These are phyloP conservation scores for Genyomyrus donnyi DNA, from an alignment of 2,113 vertebrate genomes.

Conservation along the genomic window DNA sequence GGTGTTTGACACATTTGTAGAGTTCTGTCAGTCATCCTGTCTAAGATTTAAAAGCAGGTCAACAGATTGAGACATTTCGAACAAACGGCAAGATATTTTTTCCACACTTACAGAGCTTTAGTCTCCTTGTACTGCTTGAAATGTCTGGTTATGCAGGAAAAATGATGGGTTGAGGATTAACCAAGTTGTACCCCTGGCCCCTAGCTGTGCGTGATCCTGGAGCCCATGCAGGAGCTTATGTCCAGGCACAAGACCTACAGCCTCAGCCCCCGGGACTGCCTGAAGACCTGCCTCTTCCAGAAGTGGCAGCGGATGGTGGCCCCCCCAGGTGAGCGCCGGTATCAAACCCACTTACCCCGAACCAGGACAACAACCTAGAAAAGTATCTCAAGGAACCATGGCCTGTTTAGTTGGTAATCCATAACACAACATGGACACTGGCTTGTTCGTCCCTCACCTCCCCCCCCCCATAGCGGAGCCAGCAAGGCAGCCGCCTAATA, in stretches of 20 bases:
- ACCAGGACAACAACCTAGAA: neutral
- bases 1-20: neutral
- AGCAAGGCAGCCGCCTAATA: conserved; percentile 87
- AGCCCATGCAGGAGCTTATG: conserved; percentile 99
- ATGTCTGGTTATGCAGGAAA: neutral
- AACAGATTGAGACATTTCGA: neutral
- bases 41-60: neutral
- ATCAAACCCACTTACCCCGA: neutral
- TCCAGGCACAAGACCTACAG: conserved; percentile 99
- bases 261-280: conserved; percentile 96
- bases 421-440: neutral
- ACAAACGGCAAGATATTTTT: neutral
- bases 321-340: conserved; percentile 75
- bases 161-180: neutral
- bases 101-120: neutral
- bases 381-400: neutral
- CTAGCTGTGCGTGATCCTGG: conserved; percentile 96
- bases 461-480: conserved; percentile 71
- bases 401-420: neutral
- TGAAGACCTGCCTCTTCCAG: conserved; percentile 98
- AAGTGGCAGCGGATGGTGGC: conserved; percentile 99
- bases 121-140: neutral
- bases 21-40: neutral
- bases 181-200: neutral
- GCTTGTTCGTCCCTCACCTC: neutral